Base-by-base conservation (phyloP, 2,113 vertebrate species). In the Fulica atra region DNA sequence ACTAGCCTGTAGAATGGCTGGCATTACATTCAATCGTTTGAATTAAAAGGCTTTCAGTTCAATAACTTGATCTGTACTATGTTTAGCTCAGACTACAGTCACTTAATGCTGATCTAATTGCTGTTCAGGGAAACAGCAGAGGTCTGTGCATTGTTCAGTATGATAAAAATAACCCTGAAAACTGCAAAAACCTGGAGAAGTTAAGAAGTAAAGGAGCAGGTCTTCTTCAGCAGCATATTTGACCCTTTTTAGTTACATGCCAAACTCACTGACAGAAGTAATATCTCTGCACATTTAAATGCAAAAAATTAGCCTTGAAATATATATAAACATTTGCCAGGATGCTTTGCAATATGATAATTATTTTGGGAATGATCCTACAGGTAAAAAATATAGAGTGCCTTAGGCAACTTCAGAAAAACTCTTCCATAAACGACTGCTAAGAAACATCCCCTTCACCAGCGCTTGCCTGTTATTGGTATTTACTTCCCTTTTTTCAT, bases 391-490 rank as follows among this genome's bases (percentile, higher is more conserved):
- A 74, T 38, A 70, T 7, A 61, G 19, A 59, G 15, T 72, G 48
- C 15, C 40, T 56, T 60, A 85, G 24, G 33, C 20, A 54, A 77
- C 42, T 81, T 86, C 31, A 93, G 64, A 83, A 69, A 73, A 51
- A 3, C 0, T 17, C 59, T 88, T 70, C 42, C 35, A 31, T 44
- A 65, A 91, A 57, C 56, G 33, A 38, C 33, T 80, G 8, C 18
- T 65, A 72, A 73, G 90, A 86, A 48, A 88, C n/a, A n/a, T n/a
- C n/a, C n/a, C n/a, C n/a, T n/a, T n/a, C 51, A 40, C 2, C 1
- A 19, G 7, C 9, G 9, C 36, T 71, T 0, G 0, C 14, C 54
- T 7, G 1, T 16, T 51, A 20, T 0, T 33, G 35, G 6, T 33
- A 25, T 64, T 38, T 53, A 65, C 42, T 82, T 86, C 53, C 25